Evolutionary conservation across 2,888 invertebrate species (phyloP).

Genomic region (Sarcophaga carnaria): DNA sequence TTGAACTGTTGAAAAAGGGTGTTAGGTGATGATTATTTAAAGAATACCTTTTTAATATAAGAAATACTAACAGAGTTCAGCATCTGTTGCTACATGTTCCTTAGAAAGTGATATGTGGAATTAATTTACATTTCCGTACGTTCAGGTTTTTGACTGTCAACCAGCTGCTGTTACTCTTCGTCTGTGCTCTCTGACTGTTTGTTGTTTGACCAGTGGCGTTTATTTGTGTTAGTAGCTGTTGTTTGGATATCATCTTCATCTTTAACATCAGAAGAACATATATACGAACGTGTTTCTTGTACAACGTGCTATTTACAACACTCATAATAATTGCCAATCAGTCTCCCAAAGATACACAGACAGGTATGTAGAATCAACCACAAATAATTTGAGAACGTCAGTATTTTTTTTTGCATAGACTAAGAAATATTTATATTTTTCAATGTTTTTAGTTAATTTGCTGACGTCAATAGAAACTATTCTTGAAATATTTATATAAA

Average conservation of each 20-base stretch:
- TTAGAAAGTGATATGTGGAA: neutral
- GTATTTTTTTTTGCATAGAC: slow-evolving; percentile 12
- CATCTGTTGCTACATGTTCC: slow-evolving; percentile 28
- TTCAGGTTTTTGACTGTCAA: slow-evolving; percentile 43
- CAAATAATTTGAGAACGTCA: neutral
- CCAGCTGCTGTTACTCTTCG: slow-evolving; percentile 40
- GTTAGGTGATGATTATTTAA: slow-evolving; percentile 38
- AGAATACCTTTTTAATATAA: slow-evolving; percentile 14
- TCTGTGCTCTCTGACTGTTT: slow-evolving; percentile 41
- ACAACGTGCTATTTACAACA: slow-evolving; percentile 56
- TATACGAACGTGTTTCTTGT: slow-evolving; percentile 8
- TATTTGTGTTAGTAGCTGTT: slow-evolving; percentile 31
- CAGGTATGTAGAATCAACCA: slow-evolving; percentile 7
- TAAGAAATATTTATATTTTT: slow-evolving; percentile 5
- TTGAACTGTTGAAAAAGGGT: slow-evolving; percentile 38
- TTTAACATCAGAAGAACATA: slow-evolving; percentile 17
- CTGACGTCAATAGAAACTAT: slow-evolving; percentile 54
- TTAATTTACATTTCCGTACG: slow-evolving; percentile 41
- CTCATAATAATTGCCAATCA: slow-evolving; percentile 2
- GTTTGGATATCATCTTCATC: slow-evolving; percentile 51
- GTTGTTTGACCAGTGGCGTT: slow-evolving; percentile 56
- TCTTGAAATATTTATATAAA: neutral
- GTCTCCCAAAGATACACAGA: slow-evolving; percentile 5
- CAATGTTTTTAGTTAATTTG: slow-evolving; percentile 40
- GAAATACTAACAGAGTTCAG: slow-evolving; percentile 64